Evolutionary conservation across 1,140 invertebrate species (phyloP).

Genomic region (Acromyrmex echinatior): DNA sequence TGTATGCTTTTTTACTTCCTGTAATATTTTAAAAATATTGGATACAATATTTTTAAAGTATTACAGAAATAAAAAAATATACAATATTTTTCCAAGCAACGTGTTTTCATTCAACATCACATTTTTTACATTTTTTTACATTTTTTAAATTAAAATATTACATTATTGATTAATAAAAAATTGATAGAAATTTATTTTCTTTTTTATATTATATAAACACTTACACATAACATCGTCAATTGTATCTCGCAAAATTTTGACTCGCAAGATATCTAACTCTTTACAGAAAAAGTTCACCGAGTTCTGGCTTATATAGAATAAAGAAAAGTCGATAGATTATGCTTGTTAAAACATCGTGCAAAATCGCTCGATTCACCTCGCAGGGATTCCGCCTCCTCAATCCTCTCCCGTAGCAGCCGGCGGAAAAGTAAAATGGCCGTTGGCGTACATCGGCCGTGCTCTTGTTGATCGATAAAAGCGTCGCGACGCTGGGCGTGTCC

Average conservation of each 20-base stretch:
- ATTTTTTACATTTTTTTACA: too few species aligned
- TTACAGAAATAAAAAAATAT: too few species aligned
- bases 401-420: constrained; percentile 55
- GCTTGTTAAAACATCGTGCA: background rate
- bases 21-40: too few species aligned
- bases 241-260: background rate
- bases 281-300: background rate
- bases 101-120: too few species aligned
- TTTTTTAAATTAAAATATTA: too few species aligned
- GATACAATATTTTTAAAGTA: too few species aligned
- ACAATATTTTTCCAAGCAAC: too few species aligned
- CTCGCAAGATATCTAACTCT: background rate
- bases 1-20: too few species aligned
- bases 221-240: background rate
- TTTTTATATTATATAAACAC: background rate
- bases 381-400: background rate
- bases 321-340: constrained; percentile 9
- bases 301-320: background rate
- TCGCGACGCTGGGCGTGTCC: constrained; percentile 84
- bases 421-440: constrained; percentile 82
- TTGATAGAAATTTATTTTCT: background rate
- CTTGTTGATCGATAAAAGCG: constrained; percentile 83
- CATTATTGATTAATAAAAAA: background rate
- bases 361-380: constrained; percentile 2
- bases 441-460: constrained; percentile 70